A percentile compares a stretch with the other conserved stretches of the same genome.
Conservation (phyloP, 2,888 invertebrate genomes). For the Watsonalla binaria region DNA sequence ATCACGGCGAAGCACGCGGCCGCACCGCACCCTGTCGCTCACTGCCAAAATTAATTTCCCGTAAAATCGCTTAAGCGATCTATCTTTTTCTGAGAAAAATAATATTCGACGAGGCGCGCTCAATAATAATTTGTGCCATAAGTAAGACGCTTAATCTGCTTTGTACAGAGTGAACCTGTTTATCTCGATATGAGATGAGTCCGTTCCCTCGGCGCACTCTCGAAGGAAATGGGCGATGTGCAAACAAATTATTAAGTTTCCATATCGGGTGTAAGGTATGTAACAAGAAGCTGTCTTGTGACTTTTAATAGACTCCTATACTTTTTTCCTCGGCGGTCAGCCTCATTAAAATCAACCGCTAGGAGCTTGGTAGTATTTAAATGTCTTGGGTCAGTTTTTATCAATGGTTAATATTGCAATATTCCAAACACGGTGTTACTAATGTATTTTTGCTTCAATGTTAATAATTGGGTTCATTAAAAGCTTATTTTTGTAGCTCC, state of each 20-base stretch:
- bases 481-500: not conserved
- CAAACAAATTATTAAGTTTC: conserved; percentile 66
- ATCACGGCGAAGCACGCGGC: conserved; percentile 38
- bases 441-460: not conserved
- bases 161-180: conserved; percentile 45
- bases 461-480: not conserved
- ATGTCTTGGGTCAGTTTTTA: conserved; percentile 49
- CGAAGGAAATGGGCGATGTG: conserved; percentile 48
- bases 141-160: conserved; percentile 56
- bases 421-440: not conserved
- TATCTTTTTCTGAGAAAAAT: conserved; percentile 71
- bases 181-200: conserved; percentile 52
- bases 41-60: conserved; percentile 73
- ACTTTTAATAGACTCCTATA: conserved; percentile 41
- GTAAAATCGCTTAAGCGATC: conserved; percentile 73
- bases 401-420: conserved; percentile 20
- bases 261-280: conserved; percentile 50
- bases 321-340: conserved; percentile 43
- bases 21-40: conserved; percentile 60
- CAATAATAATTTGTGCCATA: conserved; percentile 56
- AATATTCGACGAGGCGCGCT: conserved; percentile 52
- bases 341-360: conserved; percentile 53
- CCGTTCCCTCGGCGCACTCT: conserved; percentile 38
- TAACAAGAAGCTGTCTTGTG: conserved; percentile 41
- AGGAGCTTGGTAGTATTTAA: conserved; percentile 39